A percentile compares a stretch with the other conserved stretches of the same genome.
Conservation (phyloP, 2,113 vertebrate species). For the Nycticorax nycticorax region DNA sequence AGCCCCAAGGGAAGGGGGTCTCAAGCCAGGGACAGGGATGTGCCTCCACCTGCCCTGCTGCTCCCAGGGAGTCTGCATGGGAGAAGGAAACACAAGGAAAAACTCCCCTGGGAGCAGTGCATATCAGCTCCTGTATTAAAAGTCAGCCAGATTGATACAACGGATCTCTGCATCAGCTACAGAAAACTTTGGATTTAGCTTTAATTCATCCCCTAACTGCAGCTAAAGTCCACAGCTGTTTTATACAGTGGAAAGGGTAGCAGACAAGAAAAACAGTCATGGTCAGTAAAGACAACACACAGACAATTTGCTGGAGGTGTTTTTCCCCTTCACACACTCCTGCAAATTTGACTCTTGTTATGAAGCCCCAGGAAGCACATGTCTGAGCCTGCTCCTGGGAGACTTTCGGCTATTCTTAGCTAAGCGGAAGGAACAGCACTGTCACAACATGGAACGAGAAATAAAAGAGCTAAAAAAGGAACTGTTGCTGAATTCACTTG, state of each 20-base stretch:
- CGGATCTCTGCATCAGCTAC: not conserved
- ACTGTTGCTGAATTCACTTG: not conserved
- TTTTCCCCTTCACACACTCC: not conserved
- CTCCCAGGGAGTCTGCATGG: not conserved
- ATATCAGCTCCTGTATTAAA: not conserved
- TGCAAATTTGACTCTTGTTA: not conserved
- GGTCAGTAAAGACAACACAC: not conserved
- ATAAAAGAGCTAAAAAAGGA: slow-evolving; percentile 56
- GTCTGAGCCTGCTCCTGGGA: slow-evolving; percentile 39
- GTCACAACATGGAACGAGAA: not conserved
- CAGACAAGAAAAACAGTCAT: not conserved
- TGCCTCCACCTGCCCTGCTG: not conserved
- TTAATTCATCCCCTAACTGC: too few species aligned
- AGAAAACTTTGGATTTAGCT: not conserved
- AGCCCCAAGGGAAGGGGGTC: accelerated
- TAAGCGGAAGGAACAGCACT: slow-evolving; percentile 24
- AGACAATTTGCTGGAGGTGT: not conserved
- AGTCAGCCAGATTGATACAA: accelerated
- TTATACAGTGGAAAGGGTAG: not conserved
- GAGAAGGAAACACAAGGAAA: not conserved
- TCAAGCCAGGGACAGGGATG: too few species aligned
- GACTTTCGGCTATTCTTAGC: slow-evolving; percentile 56
- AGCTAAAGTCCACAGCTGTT: not conserved
- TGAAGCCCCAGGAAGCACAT: not conserved
- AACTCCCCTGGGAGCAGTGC: not conserved